Evolutionary conservation across 92 coral and sea anemone species (phyloP).

Genomic region (Desmophyllum pertusum): DNA sequence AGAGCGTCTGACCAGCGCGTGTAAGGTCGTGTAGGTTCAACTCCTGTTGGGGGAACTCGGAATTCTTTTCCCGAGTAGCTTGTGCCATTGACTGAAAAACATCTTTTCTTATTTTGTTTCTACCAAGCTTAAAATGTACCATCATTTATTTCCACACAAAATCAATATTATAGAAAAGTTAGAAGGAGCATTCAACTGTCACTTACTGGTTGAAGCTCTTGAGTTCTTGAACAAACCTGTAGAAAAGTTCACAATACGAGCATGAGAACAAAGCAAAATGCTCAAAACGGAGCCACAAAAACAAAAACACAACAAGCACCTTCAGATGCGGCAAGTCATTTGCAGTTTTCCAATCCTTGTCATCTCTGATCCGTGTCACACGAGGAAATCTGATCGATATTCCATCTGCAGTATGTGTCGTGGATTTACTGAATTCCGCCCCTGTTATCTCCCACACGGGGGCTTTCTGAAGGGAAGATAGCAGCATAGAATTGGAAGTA

Average conservation of each 20-base stretch:
- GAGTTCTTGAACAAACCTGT: conserved; percentile 85
- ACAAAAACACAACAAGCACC: conserved; percentile 42
- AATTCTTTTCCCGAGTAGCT: too few species aligned
- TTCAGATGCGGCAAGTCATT: conserved; percentile 82
- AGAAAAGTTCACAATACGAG: neutral
- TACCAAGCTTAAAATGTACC: too few species aligned
- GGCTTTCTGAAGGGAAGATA: conserved; percentile 65
- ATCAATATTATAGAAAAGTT: neutral
- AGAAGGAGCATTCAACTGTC: too few species aligned
- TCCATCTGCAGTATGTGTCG: conserved; percentile 93
- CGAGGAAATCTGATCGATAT: conserved; percentile 96
- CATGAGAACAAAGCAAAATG: neutral
- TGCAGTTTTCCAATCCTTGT: conserved; percentile 96
- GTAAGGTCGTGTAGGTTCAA: too few species aligned
- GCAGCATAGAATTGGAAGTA: neutral
- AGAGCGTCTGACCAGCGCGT: too few species aligned
- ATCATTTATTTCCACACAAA: too few species aligned
- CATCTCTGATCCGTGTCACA: conserved; percentile 89
- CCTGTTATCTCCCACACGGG: conserved; percentile 99
- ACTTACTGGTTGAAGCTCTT: conserved; percentile 78
- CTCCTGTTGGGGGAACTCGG: too few species aligned
- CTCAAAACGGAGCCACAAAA: neutral
- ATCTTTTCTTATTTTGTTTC: too few species aligned
- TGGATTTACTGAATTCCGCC: conserved; percentile 96
- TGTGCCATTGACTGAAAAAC: too few species aligned